Percentiles rank a stretch among this genome's conserved stretches.
Conservation (phyloP, 1,140 invertebrate genomes). For the Palaemon carinicauda region DNA sequence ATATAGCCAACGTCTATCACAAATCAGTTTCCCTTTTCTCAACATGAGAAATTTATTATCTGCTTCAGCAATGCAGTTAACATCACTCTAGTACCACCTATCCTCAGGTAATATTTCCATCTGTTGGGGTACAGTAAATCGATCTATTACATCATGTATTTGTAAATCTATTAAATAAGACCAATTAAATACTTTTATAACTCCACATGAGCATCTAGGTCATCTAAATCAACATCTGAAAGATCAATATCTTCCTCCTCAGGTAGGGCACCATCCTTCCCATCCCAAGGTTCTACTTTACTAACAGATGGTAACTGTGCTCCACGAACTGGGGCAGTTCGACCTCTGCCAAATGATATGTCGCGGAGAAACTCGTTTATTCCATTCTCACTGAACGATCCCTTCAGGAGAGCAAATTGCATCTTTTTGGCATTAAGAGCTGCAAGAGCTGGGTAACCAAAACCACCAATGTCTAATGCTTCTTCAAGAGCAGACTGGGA, state of each 20-base stretch:
- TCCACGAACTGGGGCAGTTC: conserved; percentile 88
- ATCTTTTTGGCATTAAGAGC: conserved; percentile 96
- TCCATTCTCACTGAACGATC: conserved; percentile 93
- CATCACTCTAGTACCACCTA: background rate
- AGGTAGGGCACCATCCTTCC: conserved; percentile 91
- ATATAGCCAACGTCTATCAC: no score
- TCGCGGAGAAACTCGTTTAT: conserved; percentile 95
- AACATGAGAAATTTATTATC: conserved; percentile 43
- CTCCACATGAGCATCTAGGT: conserved; percentile 62
- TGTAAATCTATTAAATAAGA: no score
- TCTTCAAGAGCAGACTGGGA: conserved; percentile 85
- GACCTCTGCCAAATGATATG: conserved; percentile 92
- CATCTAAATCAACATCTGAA: conserved; percentile 88
- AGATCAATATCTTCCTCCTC: conserved; percentile 92
- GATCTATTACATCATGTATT: no score
- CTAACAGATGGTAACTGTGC: conserved; percentile 82
- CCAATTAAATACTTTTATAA: conserved; percentile 18
- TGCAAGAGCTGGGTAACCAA: conserved; percentile 92
- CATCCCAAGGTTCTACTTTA: conserved; percentile 88
- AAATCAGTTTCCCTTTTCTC: conserved; percentile 18
- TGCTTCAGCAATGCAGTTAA: background rate
- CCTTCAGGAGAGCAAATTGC: conserved; percentile 92
- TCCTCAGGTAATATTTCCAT: background rate
- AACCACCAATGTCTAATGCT: conserved; percentile 91
- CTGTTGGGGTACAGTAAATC: background rate